Conservation (phyloP, 2,113 vertebrate species). For the Falco punctatus region DNA sequence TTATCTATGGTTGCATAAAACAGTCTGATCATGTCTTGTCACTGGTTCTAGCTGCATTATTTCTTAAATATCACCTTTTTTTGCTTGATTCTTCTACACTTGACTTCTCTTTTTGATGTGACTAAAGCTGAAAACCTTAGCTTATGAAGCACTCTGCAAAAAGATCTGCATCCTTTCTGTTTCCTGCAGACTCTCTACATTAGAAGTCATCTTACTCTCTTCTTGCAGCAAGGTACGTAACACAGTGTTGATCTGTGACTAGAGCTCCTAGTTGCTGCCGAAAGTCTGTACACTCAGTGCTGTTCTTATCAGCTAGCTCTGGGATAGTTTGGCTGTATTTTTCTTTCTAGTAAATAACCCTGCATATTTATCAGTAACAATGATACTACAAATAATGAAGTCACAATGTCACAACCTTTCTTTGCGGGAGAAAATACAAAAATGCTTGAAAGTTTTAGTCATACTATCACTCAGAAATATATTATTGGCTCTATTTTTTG, state of each 20-base stretch:
- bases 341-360: background rate
- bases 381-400: too few species aligned
- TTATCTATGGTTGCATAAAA: background rate
- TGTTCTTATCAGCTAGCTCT: background rate
- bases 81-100: background rate
- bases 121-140: background rate
- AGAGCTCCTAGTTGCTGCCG: background rate
- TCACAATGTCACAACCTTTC: background rate
- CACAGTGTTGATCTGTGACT: background rate
- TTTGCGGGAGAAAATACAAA: background rate
- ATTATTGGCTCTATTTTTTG: background rate
- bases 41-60: background rate
- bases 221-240: background rate
- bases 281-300: background rate
- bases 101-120: background rate
- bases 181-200: background rate
- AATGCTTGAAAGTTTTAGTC: background rate
- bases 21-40: background rate
- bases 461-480: background rate
- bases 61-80: background rate
- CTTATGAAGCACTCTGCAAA: background rate
- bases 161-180: background rate
- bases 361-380: background rate
- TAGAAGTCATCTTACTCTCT: background rate
- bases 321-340: accelerated